phyloP scores from a whole-genome alignment of 2,797 vertebrate species.

The Somateria mollissima region DNA sequence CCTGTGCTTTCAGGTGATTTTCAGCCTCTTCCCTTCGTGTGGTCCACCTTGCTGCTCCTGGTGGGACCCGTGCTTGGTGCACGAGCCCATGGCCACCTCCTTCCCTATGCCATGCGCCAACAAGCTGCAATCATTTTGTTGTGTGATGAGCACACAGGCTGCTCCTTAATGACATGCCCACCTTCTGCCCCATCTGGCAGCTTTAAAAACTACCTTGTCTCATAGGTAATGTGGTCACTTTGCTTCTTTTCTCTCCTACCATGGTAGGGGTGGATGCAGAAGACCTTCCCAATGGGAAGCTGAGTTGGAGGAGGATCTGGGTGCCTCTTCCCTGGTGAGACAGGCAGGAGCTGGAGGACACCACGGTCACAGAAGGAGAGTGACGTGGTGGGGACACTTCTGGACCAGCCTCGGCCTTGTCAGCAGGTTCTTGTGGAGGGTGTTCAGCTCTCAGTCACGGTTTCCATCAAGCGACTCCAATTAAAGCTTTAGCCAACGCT shows the following conservation, averaged over 20 bases:
- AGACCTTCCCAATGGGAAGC: neutral
- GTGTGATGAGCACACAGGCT: neutral
- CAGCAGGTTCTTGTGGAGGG: neutral
- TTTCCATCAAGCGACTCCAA: neutral
- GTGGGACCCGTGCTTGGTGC: neutral
- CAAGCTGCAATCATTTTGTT: fast-evolving
- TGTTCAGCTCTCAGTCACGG: neutral
- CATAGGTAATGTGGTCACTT: neutral
- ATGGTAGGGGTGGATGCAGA: fast-evolving
- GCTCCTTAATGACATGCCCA: neutral
- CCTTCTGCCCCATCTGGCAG: neutral
- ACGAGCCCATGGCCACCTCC: neutral
- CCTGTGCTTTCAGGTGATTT: conserved; percentile 14
- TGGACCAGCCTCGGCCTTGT: neutral
- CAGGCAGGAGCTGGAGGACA: neutral
- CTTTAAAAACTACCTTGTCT: neutral
- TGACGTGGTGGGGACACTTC: neutral
- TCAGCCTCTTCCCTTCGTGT: neutral
- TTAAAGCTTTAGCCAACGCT: neutral
- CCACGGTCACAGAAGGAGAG: neutral
- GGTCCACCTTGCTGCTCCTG: neutral
- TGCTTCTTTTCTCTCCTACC: neutral
- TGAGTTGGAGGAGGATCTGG: neutral
- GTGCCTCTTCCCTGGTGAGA: neutral
- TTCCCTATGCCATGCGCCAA: fast-evolving